Evolutionary conservation across 2,113 vertebrate species (phyloP).

Genomic region (Catharus minimus): DNA sequence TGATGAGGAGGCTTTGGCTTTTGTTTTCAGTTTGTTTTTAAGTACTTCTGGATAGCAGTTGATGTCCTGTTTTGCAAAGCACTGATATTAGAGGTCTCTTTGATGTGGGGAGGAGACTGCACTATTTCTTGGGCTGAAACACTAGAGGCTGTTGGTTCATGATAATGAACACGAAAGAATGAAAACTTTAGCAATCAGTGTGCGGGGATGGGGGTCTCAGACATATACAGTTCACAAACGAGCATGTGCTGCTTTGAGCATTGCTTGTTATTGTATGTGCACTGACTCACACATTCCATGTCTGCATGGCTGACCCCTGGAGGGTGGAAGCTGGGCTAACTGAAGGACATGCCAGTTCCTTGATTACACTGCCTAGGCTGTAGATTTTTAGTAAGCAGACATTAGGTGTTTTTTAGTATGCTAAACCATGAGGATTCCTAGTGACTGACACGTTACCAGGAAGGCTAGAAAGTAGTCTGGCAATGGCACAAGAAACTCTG

Average conservation of each 20-base stretch:
- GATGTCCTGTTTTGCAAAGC: conserved; percentile 39
- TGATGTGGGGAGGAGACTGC: conserved; percentile 1
- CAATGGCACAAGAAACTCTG: background rate
- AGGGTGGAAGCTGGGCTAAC: background rate
- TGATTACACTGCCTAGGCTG: background rate
- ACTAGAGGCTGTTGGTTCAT: background rate
- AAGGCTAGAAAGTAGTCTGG: background rate
- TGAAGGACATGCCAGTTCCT: background rate
- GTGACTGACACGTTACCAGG: background rate
- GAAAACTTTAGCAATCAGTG: background rate
- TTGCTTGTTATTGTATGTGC: background rate
- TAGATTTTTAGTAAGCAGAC: background rate
- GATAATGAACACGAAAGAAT: background rate
- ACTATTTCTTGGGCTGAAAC: background rate
- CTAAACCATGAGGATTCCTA: background rate
- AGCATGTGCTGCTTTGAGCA: background rate
- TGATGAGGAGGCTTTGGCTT: conserved; percentile 18
- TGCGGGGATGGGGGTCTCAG: background rate
- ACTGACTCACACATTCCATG: background rate
- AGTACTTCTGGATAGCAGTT: conserved; percentile 4
- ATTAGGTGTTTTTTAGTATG: background rate
- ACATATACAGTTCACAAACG: background rate
- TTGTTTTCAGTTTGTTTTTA: conserved; percentile 51
- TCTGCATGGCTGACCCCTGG: background rate
- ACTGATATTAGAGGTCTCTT: background rate